phyloP scores from a whole-genome alignment of 1,140 invertebrate species.

The Lepidotrigona ventralis region DNA sequence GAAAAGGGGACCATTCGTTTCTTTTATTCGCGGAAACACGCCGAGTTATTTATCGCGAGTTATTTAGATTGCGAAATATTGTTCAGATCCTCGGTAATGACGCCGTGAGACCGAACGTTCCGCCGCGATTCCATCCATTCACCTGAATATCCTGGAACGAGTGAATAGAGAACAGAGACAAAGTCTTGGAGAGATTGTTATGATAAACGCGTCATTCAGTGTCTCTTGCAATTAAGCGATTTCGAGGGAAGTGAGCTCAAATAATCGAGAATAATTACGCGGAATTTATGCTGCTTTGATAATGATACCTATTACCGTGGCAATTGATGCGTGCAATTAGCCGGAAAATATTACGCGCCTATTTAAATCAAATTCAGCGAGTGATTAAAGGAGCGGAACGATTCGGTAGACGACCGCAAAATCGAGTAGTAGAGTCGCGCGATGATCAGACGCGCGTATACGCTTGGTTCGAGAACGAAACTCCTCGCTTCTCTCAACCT shows the following conservation, averaged over 20 bases:
- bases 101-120: not conserved
- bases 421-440: conserved; percentile 2
- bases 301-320: not conserved
- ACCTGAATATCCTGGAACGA: not conserved
- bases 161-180: not conserved
- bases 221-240: not conserved
- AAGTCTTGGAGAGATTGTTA: not conserved
- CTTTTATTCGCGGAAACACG: not conserved
- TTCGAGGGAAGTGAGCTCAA: not conserved
- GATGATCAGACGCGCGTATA: not conserved
- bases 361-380: conserved; percentile 1
- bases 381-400: not conserved
- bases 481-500: no score
- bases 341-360: not conserved
- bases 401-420: not conserved
- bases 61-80: conserved; percentile 18
- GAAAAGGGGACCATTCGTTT: conserved; percentile 1
- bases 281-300: not conserved
- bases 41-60: conserved; percentile 4
- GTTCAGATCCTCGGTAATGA: conserved; percentile 3
- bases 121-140: not conserved
- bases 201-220: not conserved
- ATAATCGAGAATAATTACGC: not conserved
- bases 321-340: not conserved
- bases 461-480: no score